phyloP scores from a whole-genome alignment of 2,797 vertebrate species.

The Oryzias dopingdopingensis region DNA sequence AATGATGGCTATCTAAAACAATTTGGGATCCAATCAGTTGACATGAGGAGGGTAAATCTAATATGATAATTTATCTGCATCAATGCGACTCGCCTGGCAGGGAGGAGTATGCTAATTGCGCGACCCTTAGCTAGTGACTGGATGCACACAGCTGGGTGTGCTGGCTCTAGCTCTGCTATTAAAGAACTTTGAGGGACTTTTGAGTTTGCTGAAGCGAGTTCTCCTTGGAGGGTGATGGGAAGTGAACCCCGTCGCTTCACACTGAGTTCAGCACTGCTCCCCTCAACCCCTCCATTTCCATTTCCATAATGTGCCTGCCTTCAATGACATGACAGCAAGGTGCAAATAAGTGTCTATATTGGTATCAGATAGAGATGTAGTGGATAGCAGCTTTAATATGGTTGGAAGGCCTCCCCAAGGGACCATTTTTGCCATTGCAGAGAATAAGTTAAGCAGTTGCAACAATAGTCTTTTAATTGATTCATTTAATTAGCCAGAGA shows the following conservation, averaged over 20 bases:
- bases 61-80: conserved; percentile 99
- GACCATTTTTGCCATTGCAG: conserved; percentile 89
- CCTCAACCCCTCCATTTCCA: conserved; percentile 85
- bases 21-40: conserved; percentile 99
- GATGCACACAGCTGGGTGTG: conserved; percentile 89
- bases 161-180: conserved; percentile 91
- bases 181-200: conserved; percentile 98
- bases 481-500: conserved; percentile 99
- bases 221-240: conserved; percentile 89
- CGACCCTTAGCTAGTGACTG: conserved; percentile 98
- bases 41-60: conserved; percentile 99
- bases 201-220: conserved; percentile 90
- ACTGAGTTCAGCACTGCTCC: conserved; percentile 90
- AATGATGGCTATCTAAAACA: conserved; percentile 99
- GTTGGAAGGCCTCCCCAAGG: conserved; percentile 89
- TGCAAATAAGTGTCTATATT: conserved; percentile 98
- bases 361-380: conserved; percentile 94
- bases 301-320: conserved; percentile 96
- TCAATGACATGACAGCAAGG: conserved; percentile 96
- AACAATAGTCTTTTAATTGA: conserved; percentile 98
- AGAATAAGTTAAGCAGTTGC: conserved; percentile 96
- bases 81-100: conserved; percentile 91
- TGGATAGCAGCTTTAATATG: conserved; percentile 93
- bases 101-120: conserved; percentile 96
- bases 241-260: conserved; percentile 89